A percentile compares a stretch with the other conserved stretches of the same genome.
These are phyloP conservation scores for Cryptoprocta ferox DNA, from an alignment of 2,797 vertebrate genomes.

Conservation along the genomic window DNA sequence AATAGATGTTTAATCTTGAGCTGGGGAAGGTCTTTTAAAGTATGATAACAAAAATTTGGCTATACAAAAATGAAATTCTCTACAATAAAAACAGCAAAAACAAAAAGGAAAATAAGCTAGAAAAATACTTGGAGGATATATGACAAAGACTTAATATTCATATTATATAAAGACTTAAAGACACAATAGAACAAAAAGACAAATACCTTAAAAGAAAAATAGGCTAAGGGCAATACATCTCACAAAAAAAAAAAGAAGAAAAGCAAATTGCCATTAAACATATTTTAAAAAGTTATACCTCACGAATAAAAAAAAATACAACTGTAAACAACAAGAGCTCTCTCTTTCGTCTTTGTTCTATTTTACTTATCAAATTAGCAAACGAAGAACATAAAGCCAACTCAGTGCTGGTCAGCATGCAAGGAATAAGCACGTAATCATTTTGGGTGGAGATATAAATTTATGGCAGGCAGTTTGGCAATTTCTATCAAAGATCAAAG, in stretches of 20 bases:
- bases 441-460: not conserved
- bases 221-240: not conserved
- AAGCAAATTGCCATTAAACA: not conserved
- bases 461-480: not conserved
- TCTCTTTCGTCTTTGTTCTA: not conserved
- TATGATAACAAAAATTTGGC: not conserved
- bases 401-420: not conserved
- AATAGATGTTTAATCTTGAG: not conserved
- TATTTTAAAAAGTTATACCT: not conserved
- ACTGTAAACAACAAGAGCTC: not conserved
- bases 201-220: not conserved
- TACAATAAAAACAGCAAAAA: not conserved
- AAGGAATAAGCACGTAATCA: not conserved
- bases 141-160: not conserved
- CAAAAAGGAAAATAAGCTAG: slow-evolving; percentile 43
- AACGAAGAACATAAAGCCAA: not conserved
- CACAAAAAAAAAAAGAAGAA: slow-evolving; percentile 33
- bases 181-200: not conserved
- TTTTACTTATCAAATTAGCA: not conserved
- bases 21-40: not conserved
- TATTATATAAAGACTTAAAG: not conserved
- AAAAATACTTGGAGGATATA: not conserved
- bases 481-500: not conserved
- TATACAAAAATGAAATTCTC: not conserved
- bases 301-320: not conserved